Evolutionary conservation across 2,797 vertebrate genomes (phyloP).

Genomic region (Anguilla obscura): DNA sequence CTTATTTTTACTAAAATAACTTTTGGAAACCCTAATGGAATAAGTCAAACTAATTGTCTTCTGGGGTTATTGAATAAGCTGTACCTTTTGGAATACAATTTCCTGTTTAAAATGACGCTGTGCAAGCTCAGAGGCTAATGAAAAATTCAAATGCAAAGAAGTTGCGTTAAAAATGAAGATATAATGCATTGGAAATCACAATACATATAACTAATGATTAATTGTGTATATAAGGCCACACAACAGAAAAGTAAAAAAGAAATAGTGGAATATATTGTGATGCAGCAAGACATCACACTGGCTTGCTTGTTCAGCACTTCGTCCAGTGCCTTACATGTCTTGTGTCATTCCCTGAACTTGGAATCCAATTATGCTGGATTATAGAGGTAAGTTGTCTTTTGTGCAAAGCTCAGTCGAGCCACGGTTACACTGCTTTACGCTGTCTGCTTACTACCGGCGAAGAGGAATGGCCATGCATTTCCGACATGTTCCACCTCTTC

Average conservation of each 20-base stretch:
- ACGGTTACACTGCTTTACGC: neutral
- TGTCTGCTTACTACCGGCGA: neutral
- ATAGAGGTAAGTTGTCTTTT: slow-evolving; percentile 27
- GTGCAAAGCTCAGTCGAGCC: slow-evolving; percentile 12
- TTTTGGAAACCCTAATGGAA: no score
- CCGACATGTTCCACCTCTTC: neutral
- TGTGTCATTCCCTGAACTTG: slow-evolving; percentile 21
- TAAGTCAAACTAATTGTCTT: no score
- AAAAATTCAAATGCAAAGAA: no score
- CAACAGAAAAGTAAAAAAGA: neutral
- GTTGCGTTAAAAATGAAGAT: no score
- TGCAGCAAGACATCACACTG: neutral
- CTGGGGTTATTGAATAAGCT: no score
- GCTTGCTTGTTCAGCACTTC: slow-evolving; percentile 19
- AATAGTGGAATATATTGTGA: neutral
- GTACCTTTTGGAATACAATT: no score
- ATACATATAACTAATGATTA: no score
- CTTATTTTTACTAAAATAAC: no score
- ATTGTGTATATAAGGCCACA: neutral
- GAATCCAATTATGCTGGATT: slow-evolving; percentile 38
- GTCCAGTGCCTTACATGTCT: slow-evolving; percentile 17
- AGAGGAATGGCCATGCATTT: neutral
- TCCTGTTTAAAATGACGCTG: no score
- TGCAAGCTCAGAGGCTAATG: no score
- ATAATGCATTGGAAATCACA: neutral